phyloP scores from a whole-genome alignment of 2,888 invertebrate species.

The Elmis aenea region DNA sequence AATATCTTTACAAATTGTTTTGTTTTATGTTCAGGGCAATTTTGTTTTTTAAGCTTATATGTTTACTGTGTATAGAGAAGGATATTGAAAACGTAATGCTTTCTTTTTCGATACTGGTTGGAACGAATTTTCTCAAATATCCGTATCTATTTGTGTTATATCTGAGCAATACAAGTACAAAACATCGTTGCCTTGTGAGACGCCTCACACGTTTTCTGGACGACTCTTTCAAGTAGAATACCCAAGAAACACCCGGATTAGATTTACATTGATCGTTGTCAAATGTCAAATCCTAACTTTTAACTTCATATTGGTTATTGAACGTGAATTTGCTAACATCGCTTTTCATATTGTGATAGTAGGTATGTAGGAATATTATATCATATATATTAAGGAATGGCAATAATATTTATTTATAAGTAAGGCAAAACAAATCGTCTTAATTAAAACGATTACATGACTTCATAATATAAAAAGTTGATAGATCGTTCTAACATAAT shows the following conservation, averaged over 20 bases:
- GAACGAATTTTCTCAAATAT: conserved; percentile 8
- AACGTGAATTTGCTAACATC: too few species aligned
- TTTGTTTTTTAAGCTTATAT: too few species aligned
- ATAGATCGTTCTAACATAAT: too few species aligned
- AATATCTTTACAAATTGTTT: too few species aligned
- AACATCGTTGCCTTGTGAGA: conserved; percentile 1
- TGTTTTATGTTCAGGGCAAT: too few species aligned
- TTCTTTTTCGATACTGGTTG: conserved; percentile 7
- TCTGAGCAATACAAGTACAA: conserved; percentile 4
- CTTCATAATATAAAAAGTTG: too few species aligned
- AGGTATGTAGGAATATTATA: too few species aligned
- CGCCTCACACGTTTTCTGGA: conserved; percentile 4
- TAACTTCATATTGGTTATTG: conserved; percentile 20
- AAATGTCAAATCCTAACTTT: conserved; percentile 28
- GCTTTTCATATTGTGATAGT: too few species aligned
- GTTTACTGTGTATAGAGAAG: not conserved
- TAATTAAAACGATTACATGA: too few species aligned
- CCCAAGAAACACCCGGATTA: conserved; percentile 24
- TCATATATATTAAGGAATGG: too few species aligned
- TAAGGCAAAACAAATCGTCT: too few species aligned
- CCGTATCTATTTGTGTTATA: conserved; percentile 4
- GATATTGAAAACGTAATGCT: conserved; percentile 8
- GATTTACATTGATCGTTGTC: conserved; percentile 28
- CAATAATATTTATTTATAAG: too few species aligned
- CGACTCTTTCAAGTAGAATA: conserved; percentile 10